Percentiles rank a stretch among this genome's conserved stretches.
Evolutionary conservation across 1,140 invertebrate species (phyloP).

Genomic region (Zophobas atratus): DNA sequence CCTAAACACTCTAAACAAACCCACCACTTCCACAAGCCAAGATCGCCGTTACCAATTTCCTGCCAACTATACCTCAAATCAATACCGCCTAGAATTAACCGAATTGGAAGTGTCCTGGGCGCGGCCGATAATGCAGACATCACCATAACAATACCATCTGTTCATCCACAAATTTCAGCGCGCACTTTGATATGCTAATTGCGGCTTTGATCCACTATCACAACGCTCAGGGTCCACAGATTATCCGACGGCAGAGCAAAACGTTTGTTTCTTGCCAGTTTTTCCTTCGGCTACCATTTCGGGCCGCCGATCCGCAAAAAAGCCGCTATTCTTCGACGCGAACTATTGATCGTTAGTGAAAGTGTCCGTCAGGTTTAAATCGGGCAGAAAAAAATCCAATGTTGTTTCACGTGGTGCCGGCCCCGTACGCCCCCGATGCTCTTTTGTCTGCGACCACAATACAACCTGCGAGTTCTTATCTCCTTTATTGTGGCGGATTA

Average conservation of each 20-base stretch:
- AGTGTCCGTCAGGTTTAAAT: slow-evolving; percentile 53
- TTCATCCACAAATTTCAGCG: slow-evolving; percentile 48
- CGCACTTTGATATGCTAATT: slow-evolving; percentile 56
- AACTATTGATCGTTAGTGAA: slow-evolving; percentile 46
- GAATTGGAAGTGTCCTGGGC: slow-evolving; percentile 7
- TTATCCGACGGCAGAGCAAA: slow-evolving; percentile 36
- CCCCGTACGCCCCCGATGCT: neutral
- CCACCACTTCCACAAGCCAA: too few species aligned
- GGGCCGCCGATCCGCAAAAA: neutral
- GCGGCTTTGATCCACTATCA: slow-evolving; percentile 48
- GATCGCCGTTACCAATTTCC: too few species aligned
- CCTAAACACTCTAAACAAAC: too few species aligned
- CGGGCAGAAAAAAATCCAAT: slow-evolving; percentile 49
- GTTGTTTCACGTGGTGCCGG: slow-evolving; percentile 52
- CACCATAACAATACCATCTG: slow-evolving; percentile 53
- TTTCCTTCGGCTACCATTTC: too few species aligned
- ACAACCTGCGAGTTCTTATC: slow-evolving; percentile 48
- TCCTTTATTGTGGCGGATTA: slow-evolving; percentile 10
- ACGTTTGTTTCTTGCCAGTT: slow-evolving; percentile 28
- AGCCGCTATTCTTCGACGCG: neutral
- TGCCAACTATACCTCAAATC: neutral
- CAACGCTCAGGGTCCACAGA: slow-evolving; percentile 37
- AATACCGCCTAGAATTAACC: neutral
- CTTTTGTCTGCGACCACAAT: slow-evolving; percentile 41
- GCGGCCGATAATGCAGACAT: slow-evolving; percentile 51